Base-by-base conservation (phyloP, 2,888 invertebrate genomes). In the Drosophila birchii region DNA sequence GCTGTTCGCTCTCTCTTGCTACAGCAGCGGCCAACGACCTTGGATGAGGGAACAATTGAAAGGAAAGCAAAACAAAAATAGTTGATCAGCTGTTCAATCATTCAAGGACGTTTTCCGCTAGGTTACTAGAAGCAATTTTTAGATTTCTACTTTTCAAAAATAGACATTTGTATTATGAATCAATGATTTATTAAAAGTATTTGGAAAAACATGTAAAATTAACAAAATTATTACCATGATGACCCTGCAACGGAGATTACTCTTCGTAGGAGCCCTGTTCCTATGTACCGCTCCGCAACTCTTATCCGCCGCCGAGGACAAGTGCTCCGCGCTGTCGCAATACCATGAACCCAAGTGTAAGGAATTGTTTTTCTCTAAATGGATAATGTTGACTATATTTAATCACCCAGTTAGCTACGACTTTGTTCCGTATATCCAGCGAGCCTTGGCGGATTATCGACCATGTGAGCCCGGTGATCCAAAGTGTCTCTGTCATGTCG, bases 401-500 rank as follows among this genome's bases (percentile, higher is more conserved):
- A 20, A 9, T 39, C 20, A 12, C 14, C 23, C 20, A 64, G 57
- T 47, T 41, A 60, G 39, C 54, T 55, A 14, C 20, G 47, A 67
- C 39, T 29, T 66, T 23, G 57, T 63, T 3, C 36, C 53, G 16
- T 16, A 39, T 14, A 43, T 72, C 18, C 12, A 41, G 11, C 20
- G 12, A 3, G 73, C 69, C 4, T 55, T 73, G 18, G 26, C 34
- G 16, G 18, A 54, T 16, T 69, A 66, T 49, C 29, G 11, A 18
- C 54, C 58, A 14, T 66, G 66, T 20, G 58, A 61, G 20, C 32
- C 51, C 3, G 53, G 54, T n/a, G 61, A 62, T 39, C 23, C 39
- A 1, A 32, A 55, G 9, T 69, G 69, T 32, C 16, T 39, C 3
- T 73, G 69, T 14, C 54, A 69, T 63, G 47, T 44, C 9, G 18